phyloP scores from a whole-genome alignment of 2,888 invertebrate genomes.

The Perizoma affinitatum region DNA sequence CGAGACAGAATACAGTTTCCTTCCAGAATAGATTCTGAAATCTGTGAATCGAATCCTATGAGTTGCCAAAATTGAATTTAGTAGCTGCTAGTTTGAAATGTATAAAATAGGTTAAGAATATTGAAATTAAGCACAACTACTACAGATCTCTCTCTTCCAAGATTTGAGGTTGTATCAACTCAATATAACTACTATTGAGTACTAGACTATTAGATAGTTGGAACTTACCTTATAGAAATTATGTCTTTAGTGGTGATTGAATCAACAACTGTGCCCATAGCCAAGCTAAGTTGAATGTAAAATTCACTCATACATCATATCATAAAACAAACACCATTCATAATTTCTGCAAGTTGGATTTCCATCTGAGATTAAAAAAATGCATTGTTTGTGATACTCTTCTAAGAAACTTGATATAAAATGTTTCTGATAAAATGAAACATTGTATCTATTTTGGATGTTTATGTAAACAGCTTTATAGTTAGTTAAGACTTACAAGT shows the following conservation, averaged over 20 bases:
- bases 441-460: constrained; percentile 47
- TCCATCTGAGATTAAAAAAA: constrained; percentile 45
- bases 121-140: constrained; percentile 22
- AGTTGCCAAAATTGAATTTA: constrained; percentile 61
- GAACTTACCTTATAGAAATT: constrained; percentile 12
- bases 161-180: constrained; percentile 13
- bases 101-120: constrained; percentile 19
- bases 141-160: too few relatives aligned
- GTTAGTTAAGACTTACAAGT: constrained; percentile 55
- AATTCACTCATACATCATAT: not conserved
- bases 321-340: constrained; percentile 10
- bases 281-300: not conserved
- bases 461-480: constrained; percentile 56
- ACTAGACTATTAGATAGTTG: constrained; percentile 10
- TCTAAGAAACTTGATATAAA: constrained; percentile 47
- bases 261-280: not conserved
- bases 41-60: constrained; percentile 37
- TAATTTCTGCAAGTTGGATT: constrained; percentile 29
- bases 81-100: constrained; percentile 36
- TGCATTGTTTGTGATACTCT: constrained; percentile 70
- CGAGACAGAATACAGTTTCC: constrained; percentile 86
- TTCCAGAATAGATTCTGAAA: constrained; percentile 78
- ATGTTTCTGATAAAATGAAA: too few relatives aligned
- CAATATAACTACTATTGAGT: constrained; percentile 21
- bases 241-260: constrained; percentile 20